Base-by-base conservation (phyloP, 2,113 vertebrate species). In the Nanorana parkeri region DNA sequence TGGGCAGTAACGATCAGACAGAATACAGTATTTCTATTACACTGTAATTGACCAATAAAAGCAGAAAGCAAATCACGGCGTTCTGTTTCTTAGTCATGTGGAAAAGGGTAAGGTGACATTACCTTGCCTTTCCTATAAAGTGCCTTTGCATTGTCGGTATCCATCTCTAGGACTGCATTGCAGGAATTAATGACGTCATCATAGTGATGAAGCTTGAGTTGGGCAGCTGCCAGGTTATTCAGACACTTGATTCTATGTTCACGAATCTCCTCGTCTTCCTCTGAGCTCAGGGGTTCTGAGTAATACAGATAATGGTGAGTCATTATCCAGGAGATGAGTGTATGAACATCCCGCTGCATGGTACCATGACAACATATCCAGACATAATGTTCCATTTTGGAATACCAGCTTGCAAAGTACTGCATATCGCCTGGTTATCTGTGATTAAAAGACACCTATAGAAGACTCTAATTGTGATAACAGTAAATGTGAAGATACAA, bases 181-280 rank as follows among this genome's bases (percentile, higher is more conserved):
- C 93, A 94, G 78, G 91, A 92, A 5, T 85, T 90, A 84, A 96
- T 88, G 1, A 94, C 94, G 73, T 94, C 91, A 1, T 86, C 87
- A 3, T 61, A 83, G 80, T 90, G 92, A 81, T 92, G 88, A 87
- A 95, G 89, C 85, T 94, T 96, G 78, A 96, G 69, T 84, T 93
- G 94, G 36, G 91, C 83, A 0, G 94, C 86, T 23, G 94, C 94
- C 88, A 94, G 87, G 90, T 96, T 96, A 86, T 96, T 96, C 78
- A 96, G 90, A 90, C 93, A 96, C 87, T 96, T 96, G n/a, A 95
- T 88, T 13, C 91, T 87, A 84, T 94, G 93, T 68, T 95, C 92
- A 61, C 21, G 82, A 81, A 95, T 89, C 85, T 96, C 94, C 67
- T 94, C 92, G 83, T 91, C 92, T 82, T 95, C 93, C 23, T 87